phyloP scores from a whole-genome alignment of 2,888 invertebrate species.

The Drosophila recens region DNA sequence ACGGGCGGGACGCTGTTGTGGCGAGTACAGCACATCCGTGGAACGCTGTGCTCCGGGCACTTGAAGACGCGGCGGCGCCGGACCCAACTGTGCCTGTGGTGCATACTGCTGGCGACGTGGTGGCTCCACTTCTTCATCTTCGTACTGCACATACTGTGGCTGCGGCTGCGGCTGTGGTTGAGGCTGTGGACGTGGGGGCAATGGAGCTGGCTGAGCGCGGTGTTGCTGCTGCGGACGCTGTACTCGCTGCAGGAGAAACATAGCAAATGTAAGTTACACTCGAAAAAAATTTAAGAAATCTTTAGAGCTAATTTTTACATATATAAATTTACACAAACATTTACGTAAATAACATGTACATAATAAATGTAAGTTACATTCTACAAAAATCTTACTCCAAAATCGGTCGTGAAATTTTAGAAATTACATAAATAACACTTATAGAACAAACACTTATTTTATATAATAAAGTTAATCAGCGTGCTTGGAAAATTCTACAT shows the following conservation, averaged over 20 bases:
- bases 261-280: constrained; percentile 5
- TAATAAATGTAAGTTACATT: too few species aligned
- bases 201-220: constrained; percentile 63
- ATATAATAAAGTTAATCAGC: too few species aligned
- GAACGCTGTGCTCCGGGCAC: constrained; percentile 83
- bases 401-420: too few species aligned
- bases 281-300: neutral
- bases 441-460: too few species aligned
- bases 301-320: too few species aligned
- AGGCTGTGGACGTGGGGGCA: constrained; percentile 63
- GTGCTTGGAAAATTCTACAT: too few species aligned
- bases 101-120: constrained; percentile 80
- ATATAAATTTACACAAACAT: too few species aligned
- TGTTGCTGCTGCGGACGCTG: constrained; percentile 73
- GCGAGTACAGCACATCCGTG: constrained; percentile 84
- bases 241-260: constrained; percentile 55
- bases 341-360: too few species aligned
- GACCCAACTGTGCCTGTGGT: constrained; percentile 69
- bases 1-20: constrained; percentile 82
- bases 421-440: too few species aligned
- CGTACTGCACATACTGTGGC: constrained; percentile 82
- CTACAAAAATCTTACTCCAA: too few species aligned
- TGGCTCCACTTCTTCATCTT: constrained; percentile 81
- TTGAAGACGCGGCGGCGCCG: constrained; percentile 82
- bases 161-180: constrained; percentile 81